These are phyloP conservation scores for Arvicola amphibius DNA, from an alignment of 2,797 vertebrate species.

Conservation along the genomic window DNA sequence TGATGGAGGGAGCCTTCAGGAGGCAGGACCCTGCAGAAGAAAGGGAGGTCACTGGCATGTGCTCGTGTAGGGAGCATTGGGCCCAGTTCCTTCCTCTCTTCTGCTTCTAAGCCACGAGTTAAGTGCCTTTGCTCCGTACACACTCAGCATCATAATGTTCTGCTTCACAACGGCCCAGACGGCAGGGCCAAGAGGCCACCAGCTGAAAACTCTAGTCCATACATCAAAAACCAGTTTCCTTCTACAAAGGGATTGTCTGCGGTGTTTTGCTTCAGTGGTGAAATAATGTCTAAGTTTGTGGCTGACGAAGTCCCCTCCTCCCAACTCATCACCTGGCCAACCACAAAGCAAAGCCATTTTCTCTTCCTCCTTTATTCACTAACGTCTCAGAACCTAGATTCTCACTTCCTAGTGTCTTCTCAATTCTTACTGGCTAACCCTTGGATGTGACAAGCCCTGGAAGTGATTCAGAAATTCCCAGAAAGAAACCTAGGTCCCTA, in stretches of 20 bases:
- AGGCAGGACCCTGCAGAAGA: not conserved
- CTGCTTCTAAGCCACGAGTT: not conserved
- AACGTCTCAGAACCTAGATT: not conserved
- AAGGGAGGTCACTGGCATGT: not conserved
- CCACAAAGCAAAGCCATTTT: not conserved
- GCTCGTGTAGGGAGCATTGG: not conserved
- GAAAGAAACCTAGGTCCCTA: not conserved
- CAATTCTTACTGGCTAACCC: not conserved
- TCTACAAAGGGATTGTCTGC: not conserved
- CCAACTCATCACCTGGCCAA: not conserved
- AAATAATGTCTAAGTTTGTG: not conserved
- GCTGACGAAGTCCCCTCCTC: not conserved
- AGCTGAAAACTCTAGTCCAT: not conserved
- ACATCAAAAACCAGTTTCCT: not conserved
- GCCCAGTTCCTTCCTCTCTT: not conserved
- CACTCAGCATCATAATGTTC: too few relatives aligned
- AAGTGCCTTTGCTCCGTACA: not conserved
- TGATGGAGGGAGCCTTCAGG: not conserved
- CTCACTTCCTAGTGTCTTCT: fast-evolving
- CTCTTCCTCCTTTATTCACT: not conserved
- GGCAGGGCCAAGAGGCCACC: not conserved
- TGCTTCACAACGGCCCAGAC: not conserved
- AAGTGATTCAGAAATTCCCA: not conserved
- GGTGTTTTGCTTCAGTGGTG: not conserved
- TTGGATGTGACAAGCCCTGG: not conserved